phyloP scores from a whole-genome alignment of 1,140 invertebrate genomes.

The Listronotus bonariensis region DNA sequence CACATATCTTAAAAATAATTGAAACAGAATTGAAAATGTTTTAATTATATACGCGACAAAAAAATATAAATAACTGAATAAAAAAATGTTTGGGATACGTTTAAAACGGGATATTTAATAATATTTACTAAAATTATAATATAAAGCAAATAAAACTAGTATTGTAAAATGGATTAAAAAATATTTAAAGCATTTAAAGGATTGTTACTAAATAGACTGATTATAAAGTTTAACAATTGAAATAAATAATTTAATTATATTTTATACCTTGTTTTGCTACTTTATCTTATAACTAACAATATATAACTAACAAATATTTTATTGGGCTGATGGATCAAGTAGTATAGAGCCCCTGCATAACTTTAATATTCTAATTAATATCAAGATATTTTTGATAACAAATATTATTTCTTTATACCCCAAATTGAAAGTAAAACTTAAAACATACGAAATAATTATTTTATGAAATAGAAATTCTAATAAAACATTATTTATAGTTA shows the following conservation, averaged over 20 bases:
- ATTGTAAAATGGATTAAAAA: neutral
- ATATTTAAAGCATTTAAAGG: neutral
- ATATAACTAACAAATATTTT: slow-evolving; percentile 5
- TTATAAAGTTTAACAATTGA: slow-evolving; percentile 7
- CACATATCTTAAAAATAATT: neutral
- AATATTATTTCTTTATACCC: too few relatives aligned
- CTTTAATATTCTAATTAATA: too few relatives aligned
- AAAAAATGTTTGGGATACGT: too few relatives aligned
- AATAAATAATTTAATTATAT: slow-evolving; percentile 11
- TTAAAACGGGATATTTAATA: too few relatives aligned
- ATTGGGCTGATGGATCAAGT: too few relatives aligned
- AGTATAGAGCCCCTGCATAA: too few relatives aligned
- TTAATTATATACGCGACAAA: neutral
- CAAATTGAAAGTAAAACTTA: too few relatives aligned
- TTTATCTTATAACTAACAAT: slow-evolving; percentile 4
- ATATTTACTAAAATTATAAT: neutral
- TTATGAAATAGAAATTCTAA: too few relatives aligned
- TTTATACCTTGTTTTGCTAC: slow-evolving; percentile 21
- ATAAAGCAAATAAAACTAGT: slow-evolving; percentile 1
- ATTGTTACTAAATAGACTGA: slow-evolving; percentile 18
- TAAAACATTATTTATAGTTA: neutral
- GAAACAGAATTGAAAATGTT: slow-evolving; percentile 1
- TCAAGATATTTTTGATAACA: too few relatives aligned
- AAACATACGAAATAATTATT: too few relatives aligned
- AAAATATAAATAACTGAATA: too few relatives aligned